Percentiles rank a stretch among this genome's conserved stretches.
phyloP scores from a whole-genome alignment of 2,888 invertebrate genomes.

The Pterostichus madidus region DNA sequence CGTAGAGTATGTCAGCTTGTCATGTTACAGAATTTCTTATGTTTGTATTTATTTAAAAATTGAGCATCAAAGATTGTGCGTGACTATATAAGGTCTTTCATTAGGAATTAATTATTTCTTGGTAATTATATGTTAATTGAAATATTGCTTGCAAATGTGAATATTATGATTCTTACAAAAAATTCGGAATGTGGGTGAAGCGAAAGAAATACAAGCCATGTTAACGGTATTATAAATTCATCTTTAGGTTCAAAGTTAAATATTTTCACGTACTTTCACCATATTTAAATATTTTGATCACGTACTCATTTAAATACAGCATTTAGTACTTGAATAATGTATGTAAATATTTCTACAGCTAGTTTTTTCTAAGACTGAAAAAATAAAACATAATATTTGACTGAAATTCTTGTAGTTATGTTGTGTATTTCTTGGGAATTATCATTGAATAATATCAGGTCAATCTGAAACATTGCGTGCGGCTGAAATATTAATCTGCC shows the following conservation, averaged over 20 bases:
- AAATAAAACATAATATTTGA: background rate
- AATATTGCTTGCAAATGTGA: background rate
- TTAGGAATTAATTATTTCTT: background rate
- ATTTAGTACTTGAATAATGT: conserved; percentile 5
- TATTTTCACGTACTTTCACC: too few relatives aligned
- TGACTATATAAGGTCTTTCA: too few relatives aligned
- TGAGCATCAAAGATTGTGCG: background rate
- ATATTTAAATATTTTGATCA: too few relatives aligned
- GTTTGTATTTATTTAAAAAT: background rate
- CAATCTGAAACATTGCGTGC: conserved; percentile 30
- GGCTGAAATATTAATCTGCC: conserved; percentile 34
- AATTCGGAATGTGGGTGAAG: background rate
- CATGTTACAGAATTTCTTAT: conserved; percentile 4
- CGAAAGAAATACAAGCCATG: too few relatives aligned
- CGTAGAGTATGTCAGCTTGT: conserved; percentile 12
- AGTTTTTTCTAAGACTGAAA: too few relatives aligned
- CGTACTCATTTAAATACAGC: conserved; percentile 3
- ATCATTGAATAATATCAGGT: conserved; percentile 21
- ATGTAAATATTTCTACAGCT: background rate
- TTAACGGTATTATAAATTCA: too few relatives aligned
- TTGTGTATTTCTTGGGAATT: background rate
- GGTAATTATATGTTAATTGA: background rate
- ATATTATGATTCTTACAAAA: background rate
- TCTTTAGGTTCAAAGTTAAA: too few relatives aligned
- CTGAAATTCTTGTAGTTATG: background rate